Conservation (phyloP, 2,113 vertebrate species). For the Rhineura floridana region DNA sequence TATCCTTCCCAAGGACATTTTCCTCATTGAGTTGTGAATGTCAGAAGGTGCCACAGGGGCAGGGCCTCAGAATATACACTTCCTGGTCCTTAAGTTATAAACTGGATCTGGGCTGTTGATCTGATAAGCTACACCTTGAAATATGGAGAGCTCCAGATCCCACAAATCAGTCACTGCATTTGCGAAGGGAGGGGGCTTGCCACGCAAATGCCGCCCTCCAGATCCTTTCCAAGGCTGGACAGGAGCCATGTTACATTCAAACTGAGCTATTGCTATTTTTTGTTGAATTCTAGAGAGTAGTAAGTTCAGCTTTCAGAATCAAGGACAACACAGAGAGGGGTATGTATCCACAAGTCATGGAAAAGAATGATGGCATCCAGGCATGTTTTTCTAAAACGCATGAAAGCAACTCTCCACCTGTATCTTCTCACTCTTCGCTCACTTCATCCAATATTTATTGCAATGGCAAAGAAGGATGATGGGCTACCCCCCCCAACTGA, state of each 20-base stretch:
- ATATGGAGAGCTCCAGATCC: background rate
- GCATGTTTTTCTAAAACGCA: background rate
- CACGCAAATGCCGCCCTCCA: too few relatives aligned
- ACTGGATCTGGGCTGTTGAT: background rate
- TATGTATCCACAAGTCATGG: constrained; percentile 22
- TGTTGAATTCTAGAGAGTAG: constrained; percentile 52
- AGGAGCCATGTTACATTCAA: background rate
- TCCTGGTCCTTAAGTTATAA: background rate
- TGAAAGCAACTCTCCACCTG: background rate
- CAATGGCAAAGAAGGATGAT: constrained; percentile 58
- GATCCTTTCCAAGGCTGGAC: background rate
- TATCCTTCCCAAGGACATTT: background rate
- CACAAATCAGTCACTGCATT: too few relatives aligned
- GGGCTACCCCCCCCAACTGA: constrained; percentile 33
- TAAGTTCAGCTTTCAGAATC: constrained; percentile 38
- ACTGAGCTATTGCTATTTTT: constrained; percentile 81
- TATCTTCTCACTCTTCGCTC: constrained; percentile 52
- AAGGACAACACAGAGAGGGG: background rate
- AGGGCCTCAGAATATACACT: background rate
- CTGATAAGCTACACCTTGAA: background rate
- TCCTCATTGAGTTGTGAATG: background rate
- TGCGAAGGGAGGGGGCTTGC: background rate
- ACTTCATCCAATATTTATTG: constrained; percentile 65
- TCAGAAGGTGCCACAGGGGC: background rate
- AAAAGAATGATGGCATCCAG: background rate